phyloP scores from a whole-genome alignment of 1,140 invertebrate species.

The Neuroterus valhalla region DNA sequence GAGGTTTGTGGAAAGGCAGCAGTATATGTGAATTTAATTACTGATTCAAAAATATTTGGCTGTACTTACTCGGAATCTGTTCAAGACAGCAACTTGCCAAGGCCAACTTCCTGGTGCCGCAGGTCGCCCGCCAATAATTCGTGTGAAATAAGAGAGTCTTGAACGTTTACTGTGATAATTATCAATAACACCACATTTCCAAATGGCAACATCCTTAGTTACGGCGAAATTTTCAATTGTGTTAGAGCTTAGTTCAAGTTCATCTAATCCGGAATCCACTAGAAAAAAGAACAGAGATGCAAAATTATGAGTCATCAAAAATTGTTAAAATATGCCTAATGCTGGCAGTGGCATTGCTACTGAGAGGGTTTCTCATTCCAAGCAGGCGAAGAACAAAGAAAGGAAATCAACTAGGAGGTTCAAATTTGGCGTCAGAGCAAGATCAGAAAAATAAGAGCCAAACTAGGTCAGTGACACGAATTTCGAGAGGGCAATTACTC shows the following conservation, averaged over 20 bases:
- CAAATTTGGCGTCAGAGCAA: too few relatives aligned
- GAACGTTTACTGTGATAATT: slow-evolving; percentile 56
- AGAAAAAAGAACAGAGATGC: slow-evolving; percentile 28
- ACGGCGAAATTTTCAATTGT: slow-evolving; percentile 59
- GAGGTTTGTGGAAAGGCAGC: too few relatives aligned
- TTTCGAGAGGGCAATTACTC: too few relatives aligned
- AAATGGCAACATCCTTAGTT: slow-evolving; percentile 52
- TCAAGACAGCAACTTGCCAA: slow-evolving; percentile 94
- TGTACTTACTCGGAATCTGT: slow-evolving; percentile 82
- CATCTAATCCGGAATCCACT: slow-evolving; percentile 61
- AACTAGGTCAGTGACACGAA: too few relatives aligned
- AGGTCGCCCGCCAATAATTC: slow-evolving; percentile 91
- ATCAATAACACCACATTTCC: slow-evolving; percentile 66
- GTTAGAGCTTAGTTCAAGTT: slow-evolving; percentile 65
- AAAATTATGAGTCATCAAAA: not conserved
- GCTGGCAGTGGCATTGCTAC: too few relatives aligned
- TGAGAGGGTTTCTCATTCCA: too few relatives aligned
- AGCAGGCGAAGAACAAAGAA: too few relatives aligned
- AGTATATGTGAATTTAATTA: too few relatives aligned
- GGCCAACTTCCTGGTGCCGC: slow-evolving; percentile 89
- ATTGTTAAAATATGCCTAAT: too few relatives aligned
- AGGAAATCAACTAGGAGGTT: too few relatives aligned
- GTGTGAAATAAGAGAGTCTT: slow-evolving; percentile 68
- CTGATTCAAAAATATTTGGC: not conserved
- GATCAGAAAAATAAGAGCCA: too few relatives aligned